These are phyloP conservation scores for Cremastinae sp. DNA, from an alignment of 2,888 invertebrate genomes.

Conservation along the genomic window DNA sequence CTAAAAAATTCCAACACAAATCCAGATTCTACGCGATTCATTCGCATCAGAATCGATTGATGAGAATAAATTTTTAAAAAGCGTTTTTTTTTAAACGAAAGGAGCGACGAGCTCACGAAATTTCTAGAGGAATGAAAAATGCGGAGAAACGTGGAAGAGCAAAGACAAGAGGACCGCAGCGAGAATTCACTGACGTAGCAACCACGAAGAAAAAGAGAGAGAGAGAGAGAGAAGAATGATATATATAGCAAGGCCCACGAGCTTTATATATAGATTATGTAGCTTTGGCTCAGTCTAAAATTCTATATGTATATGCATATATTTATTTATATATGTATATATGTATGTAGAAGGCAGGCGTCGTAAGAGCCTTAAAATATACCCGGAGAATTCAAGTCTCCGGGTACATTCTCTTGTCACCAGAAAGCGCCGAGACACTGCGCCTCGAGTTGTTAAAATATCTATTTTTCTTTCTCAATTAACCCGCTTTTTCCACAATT, in stretches of 20 bases:
- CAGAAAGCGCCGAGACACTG: constrained; percentile 24
- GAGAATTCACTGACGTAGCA: constrained; percentile 37
- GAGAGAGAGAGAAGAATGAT: too few species aligned
- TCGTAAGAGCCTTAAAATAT: constrained; percentile 58
- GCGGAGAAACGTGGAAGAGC: constrained; percentile 9
- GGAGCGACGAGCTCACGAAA: too few species aligned
- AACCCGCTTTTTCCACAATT: too few species aligned
- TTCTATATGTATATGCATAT: constrained; percentile 24
- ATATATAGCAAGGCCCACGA: constrained; percentile 47
- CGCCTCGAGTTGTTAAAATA: constrained; percentile 14
- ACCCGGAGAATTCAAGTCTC: constrained; percentile 52
- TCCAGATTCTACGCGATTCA: too few species aligned
- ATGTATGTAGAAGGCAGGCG: constrained; percentile 33
- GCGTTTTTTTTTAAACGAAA: too few species aligned
- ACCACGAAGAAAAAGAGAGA: constrained; percentile 39
- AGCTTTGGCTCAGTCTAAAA: constrained; percentile 26
- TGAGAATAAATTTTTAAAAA: too few species aligned
- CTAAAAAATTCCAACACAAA: too few species aligned
- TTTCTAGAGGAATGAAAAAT: background rate
- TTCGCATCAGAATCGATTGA: too few species aligned
- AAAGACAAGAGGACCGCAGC: constrained; percentile 32
- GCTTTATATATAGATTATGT: constrained; percentile 56
- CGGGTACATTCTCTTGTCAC: constrained; percentile 50
- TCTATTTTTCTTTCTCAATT: too few species aligned
- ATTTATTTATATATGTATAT: too few species aligned